phyloP scores from a whole-genome alignment of 2,113 vertebrate species.

The Origma solitaria region DNA sequence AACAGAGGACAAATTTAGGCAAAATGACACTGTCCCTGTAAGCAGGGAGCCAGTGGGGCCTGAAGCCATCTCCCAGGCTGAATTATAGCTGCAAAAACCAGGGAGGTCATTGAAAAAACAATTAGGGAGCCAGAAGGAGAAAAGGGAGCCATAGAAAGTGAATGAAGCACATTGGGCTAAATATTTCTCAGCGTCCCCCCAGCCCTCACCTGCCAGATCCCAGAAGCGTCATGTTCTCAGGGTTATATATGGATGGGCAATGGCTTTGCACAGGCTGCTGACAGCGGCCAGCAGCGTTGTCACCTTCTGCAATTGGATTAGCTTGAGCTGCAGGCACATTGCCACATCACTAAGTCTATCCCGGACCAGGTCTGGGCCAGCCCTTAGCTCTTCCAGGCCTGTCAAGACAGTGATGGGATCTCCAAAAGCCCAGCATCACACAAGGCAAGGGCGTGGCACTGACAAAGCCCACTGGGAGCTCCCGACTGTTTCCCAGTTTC shows the following conservation, averaged over 20 bases:
- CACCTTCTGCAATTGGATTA: neutral
- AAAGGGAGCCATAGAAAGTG: neutral
- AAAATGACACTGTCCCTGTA: neutral
- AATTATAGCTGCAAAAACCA: neutral
- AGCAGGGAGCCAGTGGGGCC: neutral
- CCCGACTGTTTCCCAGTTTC: rapidly evolving
- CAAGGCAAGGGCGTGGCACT: neutral
- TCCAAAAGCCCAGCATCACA: neutral
- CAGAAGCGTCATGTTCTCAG: neutral
- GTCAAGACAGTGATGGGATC: neutral
- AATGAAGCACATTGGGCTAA: neutral
- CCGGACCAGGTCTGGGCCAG: neutral
- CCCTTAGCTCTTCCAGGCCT: neutral
- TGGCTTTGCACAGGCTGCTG: neutral
- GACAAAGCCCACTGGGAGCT: neutral
- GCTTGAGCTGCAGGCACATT: neutral
- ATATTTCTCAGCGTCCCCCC: neutral
- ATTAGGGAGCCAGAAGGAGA: neutral
- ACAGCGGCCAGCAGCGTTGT: neutral
- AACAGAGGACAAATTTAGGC: neutral
- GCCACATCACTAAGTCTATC: neutral
- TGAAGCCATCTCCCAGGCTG: neutral
- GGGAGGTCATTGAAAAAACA: neutral
- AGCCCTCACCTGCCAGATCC: neutral
- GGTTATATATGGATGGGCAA: neutral